phyloP scores from a whole-genome alignment of 2,888 invertebrate genomes.

The Alviniconcha strummeri region DNA sequence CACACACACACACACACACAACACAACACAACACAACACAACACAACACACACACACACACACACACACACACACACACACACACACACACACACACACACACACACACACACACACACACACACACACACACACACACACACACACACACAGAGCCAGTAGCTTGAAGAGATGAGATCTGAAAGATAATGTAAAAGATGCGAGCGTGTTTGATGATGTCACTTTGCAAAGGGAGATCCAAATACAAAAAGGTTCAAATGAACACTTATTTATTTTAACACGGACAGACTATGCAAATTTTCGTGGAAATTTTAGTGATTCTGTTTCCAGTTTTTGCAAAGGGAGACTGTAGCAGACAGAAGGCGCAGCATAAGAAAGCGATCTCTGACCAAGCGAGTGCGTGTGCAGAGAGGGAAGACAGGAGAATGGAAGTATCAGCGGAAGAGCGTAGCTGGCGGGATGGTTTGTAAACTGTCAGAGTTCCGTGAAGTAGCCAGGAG shows the following conservation, averaged over 20 bases:
- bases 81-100: background rate
- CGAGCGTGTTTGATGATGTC: too few species aligned
- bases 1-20: constrained; percentile 12
- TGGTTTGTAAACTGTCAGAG: too few species aligned
- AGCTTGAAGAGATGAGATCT: too few species aligned
- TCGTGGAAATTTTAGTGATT: too few species aligned
- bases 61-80: background rate
- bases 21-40: background rate
- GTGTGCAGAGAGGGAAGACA: background rate
- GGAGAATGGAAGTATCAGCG: background rate
- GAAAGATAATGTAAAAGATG: too few species aligned
- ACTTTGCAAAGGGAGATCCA: too few species aligned
- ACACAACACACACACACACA: background rate
- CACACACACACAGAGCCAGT: background rate
- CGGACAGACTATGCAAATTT: background rate
- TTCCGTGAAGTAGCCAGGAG: too few species aligned
- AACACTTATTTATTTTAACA: background rate
- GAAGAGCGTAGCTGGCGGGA: too few species aligned
- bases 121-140: background rate
- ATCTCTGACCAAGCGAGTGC: background rate
- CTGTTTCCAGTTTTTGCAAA: too few species aligned
- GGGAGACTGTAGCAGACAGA: too few species aligned
- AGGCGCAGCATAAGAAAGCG: background rate
- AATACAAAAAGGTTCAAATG: too few species aligned
- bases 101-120: background rate